Evolutionary conservation across 2,113 vertebrate species (phyloP), one percentile per base, ranked within the genome.

Genomic region (Onychorhynchus coronatus): DNA sequence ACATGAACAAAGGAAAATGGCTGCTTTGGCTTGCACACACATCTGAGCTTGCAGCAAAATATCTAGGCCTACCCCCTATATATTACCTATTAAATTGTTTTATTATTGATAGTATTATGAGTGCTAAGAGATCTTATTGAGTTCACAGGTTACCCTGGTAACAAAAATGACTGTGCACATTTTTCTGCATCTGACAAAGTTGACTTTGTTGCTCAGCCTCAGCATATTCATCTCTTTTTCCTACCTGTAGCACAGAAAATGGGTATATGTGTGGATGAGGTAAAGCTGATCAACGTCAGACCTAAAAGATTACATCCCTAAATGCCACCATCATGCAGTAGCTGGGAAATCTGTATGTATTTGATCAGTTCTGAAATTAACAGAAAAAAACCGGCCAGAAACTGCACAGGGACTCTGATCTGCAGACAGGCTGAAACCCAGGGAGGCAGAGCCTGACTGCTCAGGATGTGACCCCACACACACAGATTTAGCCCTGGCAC

Each of bases 381-480:
- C 8, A 50, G 53, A 5, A 46, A 37, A 59, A 66, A 7, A 1
- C 8, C 8, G 44, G 25, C 1, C 31, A 65, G 47, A 5, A 47
- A 46, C 9, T 7, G 14, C 37, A 7, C 1, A 1, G 35, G 5
- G 56, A 4, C 37, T 41, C 8, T 30, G 71, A 30, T 12, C 4
- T 42, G 52, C 70, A 71, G 80, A 20, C 15, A 42, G 1, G 1
- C 53, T 56, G 81, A 47, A 67, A 71, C 33, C 46, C 33, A 27
- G 7, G 25, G 9, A 56, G 41, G 41, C 63, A 67, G 73, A 62
- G n/a, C 55, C 39, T 6, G 76, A 13, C 78, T 13, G 66, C 53
- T 35, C 0, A 0, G 25, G 6, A 27, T 5, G 30, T 7, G 58
- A 66, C 50, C 25, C 1, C 2, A 89, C 77, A n/a, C 2, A n/a